Evolutionary conservation across 1,140 invertebrate genomes (phyloP).

Genomic region (Brachionus koreanus): DNA sequence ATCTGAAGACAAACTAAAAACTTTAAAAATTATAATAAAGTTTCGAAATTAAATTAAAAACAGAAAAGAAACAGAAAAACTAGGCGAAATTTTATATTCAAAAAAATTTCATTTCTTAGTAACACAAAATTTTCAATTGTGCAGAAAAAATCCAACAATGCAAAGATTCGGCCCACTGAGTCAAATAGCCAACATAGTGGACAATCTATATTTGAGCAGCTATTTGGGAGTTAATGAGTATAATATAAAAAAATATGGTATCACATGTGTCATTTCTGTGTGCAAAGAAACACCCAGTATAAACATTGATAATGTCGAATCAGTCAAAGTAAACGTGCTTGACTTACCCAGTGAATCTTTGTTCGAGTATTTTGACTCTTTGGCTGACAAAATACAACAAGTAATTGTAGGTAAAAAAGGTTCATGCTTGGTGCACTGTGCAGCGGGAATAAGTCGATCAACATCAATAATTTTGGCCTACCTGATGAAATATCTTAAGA

Average conservation of each 20-base stretch:
- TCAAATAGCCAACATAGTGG: constrained; percentile 43
- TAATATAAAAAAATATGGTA: constrained; percentile 27
- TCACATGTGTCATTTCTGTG: constrained; percentile 40
- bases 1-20: background rate
- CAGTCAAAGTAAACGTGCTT: constrained; percentile 12
- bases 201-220: constrained; percentile 15
- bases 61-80: background rate
- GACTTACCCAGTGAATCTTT: constrained; percentile 4
- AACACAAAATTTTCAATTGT: background rate
- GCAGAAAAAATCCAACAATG: background rate
- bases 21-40: background rate
- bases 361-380: background rate
- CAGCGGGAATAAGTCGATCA: constrained; percentile 31
- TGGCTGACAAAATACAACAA: constrained; percentile 34
- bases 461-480: constrained; percentile 40
- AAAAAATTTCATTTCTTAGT: constrained; percentile 3
- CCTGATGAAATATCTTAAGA: constrained; percentile 36
- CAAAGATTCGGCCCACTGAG: background rate
- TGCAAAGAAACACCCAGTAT: constrained; percentile 26
- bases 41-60: background rate
- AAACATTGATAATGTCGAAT: background rate
- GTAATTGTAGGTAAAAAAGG: background rate
- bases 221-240: background rate
- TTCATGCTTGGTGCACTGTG: constrained; percentile 39
- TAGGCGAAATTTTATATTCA: background rate